Conservation (phyloP, 2,888 invertebrate genomes). For the Stomorhina lunata region DNA sequence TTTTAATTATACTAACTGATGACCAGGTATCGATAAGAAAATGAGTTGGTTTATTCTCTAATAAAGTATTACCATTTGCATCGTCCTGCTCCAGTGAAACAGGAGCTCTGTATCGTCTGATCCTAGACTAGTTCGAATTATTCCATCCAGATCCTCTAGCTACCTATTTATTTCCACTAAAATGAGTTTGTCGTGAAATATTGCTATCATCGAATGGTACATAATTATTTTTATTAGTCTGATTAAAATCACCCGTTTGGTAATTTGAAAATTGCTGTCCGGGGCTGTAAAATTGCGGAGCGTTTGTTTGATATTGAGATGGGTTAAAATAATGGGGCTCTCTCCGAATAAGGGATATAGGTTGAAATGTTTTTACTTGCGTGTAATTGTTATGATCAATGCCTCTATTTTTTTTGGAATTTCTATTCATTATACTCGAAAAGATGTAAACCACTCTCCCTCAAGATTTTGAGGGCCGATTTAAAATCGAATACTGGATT, state of each 20-base stretch:
- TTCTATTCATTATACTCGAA: too few relatives aligned
- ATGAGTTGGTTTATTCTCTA: too few relatives aligned
- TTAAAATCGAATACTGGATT: too few relatives aligned
- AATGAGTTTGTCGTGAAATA: background rate
- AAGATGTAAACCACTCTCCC: too few relatives aligned
- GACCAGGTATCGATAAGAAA: too few relatives aligned
- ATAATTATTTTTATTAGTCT: background rate
- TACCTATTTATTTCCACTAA: background rate
- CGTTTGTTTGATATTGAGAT: background rate
- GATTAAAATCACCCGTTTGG: background rate
- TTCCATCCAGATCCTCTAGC: background rate
- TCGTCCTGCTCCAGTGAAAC: constrained; percentile 20
- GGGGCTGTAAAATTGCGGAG: background rate
- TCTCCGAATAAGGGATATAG: background rate
- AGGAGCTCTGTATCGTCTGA: constrained; percentile 29
- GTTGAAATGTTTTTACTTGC: background rate
- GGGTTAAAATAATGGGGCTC: background rate
- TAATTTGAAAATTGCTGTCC: background rate
- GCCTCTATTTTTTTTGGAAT: too few relatives aligned
- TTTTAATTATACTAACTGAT: too few relatives aligned
- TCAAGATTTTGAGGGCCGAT: too few relatives aligned
- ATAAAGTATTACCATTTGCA: background rate
- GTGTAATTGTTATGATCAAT: background rate
- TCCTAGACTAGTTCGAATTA: constrained; percentile 30
- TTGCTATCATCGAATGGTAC: background rate